These are phyloP conservation scores for Cylas formicarius DNA, from an alignment of 1,140 invertebrate genomes.

Conservation along the genomic window DNA sequence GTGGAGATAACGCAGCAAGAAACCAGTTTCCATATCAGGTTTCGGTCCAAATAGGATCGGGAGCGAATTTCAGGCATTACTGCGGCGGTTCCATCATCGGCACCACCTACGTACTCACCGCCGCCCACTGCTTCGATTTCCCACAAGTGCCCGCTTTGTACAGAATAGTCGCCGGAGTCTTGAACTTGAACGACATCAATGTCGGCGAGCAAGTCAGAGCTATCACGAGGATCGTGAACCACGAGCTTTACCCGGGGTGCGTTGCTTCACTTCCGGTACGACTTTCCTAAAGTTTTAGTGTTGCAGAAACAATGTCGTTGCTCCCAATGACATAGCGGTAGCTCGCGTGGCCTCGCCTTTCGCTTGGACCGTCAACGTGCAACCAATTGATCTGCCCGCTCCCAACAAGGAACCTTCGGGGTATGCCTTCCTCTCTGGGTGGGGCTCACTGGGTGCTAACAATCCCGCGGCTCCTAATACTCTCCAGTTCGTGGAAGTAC, in stretches of 20 bases:
- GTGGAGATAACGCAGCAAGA: too few relatives aligned
- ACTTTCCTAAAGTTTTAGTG: constrained; percentile 22
- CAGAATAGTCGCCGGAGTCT: constrained; percentile 11
- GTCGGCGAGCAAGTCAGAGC: constrained; percentile 10
- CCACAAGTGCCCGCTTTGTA: neutral
- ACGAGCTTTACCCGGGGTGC: constrained; percentile 11
- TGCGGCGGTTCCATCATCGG: constrained; percentile 18
- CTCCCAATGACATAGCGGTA: constrained; percentile 57
- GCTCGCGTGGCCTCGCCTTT: constrained; percentile 50
- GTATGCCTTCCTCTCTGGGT: constrained; percentile 39
- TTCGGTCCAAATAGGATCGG: constrained; percentile 16
- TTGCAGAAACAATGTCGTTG: constrained; percentile 41
- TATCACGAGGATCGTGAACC: constrained; percentile 1
- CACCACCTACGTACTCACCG: constrained; percentile 13
- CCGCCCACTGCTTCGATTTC: constrained; percentile 6
- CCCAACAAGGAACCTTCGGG: constrained; percentile 32
- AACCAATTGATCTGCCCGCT: constrained; percentile 45
- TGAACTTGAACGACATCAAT: constrained; percentile 3
- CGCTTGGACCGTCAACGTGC: constrained; percentile 46
- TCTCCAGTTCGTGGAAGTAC: constrained; percentile 12
- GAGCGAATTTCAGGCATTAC: constrained; percentile 10
- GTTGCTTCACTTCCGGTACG: too few relatives aligned
- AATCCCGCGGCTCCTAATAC: constrained; percentile 37
- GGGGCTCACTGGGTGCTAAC: constrained; percentile 41
- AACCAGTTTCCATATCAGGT: constrained; percentile 30